Percentiles rank a stretch among this genome's conserved stretches.
These are phyloP conservation scores for Drosophila dives DNA, from an alignment of 2,888 invertebrate species.

Conservation along the genomic window DNA sequence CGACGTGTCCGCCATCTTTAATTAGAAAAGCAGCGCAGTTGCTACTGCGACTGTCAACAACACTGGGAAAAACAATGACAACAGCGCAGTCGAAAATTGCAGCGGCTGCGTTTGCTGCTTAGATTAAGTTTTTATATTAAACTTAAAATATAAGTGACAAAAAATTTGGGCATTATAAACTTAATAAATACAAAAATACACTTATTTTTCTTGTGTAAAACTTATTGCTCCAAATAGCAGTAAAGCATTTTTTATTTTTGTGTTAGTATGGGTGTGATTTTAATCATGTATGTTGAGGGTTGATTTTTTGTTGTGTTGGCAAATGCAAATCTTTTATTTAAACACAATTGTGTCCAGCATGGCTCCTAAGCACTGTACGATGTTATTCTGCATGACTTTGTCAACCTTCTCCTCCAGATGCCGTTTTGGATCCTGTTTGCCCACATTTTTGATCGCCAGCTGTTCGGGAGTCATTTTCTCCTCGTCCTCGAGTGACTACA, in stretches of 20 bases:
- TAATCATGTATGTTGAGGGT: constrained; percentile 24
- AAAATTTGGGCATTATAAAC: neutral
- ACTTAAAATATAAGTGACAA: constrained; percentile 31
- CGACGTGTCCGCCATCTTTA: constrained; percentile 69
- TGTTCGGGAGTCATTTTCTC: constrained; percentile 99
- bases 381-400: constrained; percentile 97
- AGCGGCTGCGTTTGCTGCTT: constrained; percentile 53
- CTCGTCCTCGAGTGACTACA: constrained; percentile 96
- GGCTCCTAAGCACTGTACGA: constrained; percentile 98
- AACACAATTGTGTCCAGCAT: constrained; percentile 97
- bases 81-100: constrained; percentile 25
- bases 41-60: neutral
- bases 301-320: constrained; percentile 31
- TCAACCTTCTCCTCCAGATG: constrained; percentile 99
- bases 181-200: constrained; percentile 31
- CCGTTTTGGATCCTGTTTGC: constrained; percentile 99
- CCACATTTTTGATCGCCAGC: constrained; percentile 99
- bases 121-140: constrained; percentile 54
- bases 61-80: constrained; percentile 37
- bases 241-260: constrained; percentile 59
- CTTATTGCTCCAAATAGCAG: constrained; percentile 51
- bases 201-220: constrained; percentile 47
- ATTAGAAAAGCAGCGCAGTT: constrained; percentile 59
- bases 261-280: constrained; percentile 36
- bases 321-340: constrained; percentile 86